These are phyloP conservation scores for Eristalis tenax DNA, from an alignment of 2,888 invertebrate genomes.

Conservation along the genomic window DNA sequence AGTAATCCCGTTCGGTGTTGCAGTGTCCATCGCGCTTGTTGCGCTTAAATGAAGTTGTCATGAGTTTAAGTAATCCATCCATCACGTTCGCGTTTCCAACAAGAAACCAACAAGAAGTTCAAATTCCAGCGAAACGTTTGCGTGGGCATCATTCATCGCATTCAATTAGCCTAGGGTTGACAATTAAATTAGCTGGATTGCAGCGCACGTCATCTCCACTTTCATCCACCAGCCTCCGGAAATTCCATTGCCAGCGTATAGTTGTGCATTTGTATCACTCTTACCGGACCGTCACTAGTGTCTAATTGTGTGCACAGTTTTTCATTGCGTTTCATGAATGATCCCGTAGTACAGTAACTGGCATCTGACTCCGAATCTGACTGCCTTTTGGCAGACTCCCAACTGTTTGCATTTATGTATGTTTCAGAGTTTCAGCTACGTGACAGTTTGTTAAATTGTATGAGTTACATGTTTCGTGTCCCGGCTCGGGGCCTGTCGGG, in stretches of 20 bases:
- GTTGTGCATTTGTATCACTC: slow-evolving; percentile 7
- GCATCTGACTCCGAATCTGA: neutral
- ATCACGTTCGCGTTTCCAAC: neutral
- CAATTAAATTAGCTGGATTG: slow-evolving; percentile 59
- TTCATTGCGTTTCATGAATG: too few species aligned
- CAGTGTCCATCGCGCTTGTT: neutral
- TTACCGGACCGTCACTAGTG: neutral
- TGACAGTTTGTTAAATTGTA: neutral
- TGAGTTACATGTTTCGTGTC: neutral
- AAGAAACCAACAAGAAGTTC: neutral
- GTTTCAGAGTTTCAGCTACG: neutral
- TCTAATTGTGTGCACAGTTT: neutral
- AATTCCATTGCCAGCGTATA: slow-evolving; percentile 34
- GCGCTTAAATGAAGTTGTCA: neutral
- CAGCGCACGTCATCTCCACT: slow-evolving; percentile 45
- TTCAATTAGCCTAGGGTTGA: slow-evolving; percentile 59
- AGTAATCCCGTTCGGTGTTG: neutral
- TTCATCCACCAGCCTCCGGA: slow-evolving; percentile 47
- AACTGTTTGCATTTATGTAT: neutral
- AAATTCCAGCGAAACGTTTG: slow-evolving; percentile 33
- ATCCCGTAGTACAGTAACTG: neutral
- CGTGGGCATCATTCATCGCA: slow-evolving; percentile 60
- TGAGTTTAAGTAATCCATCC: neutral
- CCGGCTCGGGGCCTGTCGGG: neutral
- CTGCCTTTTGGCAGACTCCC: neutral